These are phyloP conservation scores for Fabriciana adippe DNA, from an alignment of 2,888 invertebrate genomes.

Conservation along the genomic window DNA sequence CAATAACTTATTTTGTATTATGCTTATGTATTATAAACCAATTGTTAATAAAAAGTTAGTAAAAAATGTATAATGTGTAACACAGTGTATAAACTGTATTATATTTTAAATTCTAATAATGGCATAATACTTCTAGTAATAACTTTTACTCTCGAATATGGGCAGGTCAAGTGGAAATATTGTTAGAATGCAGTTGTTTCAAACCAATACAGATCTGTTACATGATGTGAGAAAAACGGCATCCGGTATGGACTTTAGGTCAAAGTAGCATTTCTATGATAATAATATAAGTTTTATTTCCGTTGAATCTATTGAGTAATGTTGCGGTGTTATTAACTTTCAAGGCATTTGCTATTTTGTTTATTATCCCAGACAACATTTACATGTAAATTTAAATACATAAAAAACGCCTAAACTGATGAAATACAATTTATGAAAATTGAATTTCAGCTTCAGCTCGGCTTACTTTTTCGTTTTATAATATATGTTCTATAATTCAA, in stretches of 20 bases:
- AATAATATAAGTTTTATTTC: constrained; percentile 36
- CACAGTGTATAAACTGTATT: too few relatives aligned
- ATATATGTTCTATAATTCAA: too few relatives aligned
- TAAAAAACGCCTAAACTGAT: too few relatives aligned
- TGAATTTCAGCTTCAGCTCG: too few relatives aligned
- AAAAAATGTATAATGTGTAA: too few relatives aligned
- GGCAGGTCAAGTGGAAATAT: background rate
- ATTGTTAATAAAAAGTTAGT: too few relatives aligned
- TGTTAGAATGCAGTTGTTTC: constrained; percentile 25
- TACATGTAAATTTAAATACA: too few relatives aligned
- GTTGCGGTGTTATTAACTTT: background rate
- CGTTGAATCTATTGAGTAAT: background rate
- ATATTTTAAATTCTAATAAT: background rate
- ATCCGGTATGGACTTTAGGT: constrained; percentile 24
- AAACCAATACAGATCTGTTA: constrained; percentile 27
- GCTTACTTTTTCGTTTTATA: too few relatives aligned
- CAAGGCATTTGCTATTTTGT: background rate
- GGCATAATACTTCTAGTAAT: constrained; percentile 7
- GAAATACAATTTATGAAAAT: too few relatives aligned
- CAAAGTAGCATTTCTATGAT: constrained; percentile 32
- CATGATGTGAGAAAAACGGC: constrained; percentile 20
- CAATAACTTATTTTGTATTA: too few relatives aligned
- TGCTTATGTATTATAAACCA: too few relatives aligned
- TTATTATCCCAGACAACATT: background rate
- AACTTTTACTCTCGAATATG: constrained; percentile 18